Conservation (phyloP, 2,888 invertebrate species). For the Strigamia transsilvanica region DNA sequence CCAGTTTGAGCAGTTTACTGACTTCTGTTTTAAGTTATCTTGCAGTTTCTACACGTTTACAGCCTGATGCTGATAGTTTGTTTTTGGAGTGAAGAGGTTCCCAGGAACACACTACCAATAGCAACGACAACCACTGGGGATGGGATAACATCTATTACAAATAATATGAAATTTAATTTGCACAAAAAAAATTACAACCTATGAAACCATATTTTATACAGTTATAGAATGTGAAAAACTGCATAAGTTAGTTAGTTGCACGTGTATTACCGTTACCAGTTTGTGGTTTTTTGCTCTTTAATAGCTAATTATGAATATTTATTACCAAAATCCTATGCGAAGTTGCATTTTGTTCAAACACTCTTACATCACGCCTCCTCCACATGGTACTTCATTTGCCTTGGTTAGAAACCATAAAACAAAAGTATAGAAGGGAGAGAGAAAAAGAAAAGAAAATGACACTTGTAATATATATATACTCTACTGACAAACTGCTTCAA, state of each 20-base stretch:
- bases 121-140: slow-evolving; percentile 1
- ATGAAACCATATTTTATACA: background rate
- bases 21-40: background rate
- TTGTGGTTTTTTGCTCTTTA: background rate
- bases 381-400: slow-evolving; percentile 4
- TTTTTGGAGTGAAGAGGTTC: slow-evolving; percentile 26
- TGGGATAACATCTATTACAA: slow-evolving; percentile 5
- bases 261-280: too few species aligned
- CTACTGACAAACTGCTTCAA: background rate
- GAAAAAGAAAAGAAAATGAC: background rate
- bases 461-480: slow-evolving; percentile 28
- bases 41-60: slow-evolving; percentile 36
- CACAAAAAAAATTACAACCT: background rate
- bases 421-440: background rate
- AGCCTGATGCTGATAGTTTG: slow-evolving; percentile 44
- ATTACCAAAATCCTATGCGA: background rate
- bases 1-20: background rate
- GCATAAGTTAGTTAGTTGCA: too few species aligned
- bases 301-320: slow-evolving; percentile 1
- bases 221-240: too few species aligned
- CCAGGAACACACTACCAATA: background rate
- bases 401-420: slow-evolving; percentile 40
- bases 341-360: slow-evolving; percentile 28
- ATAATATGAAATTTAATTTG: slow-evolving; percentile 8
- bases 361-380: slow-evolving; percentile 25